These are phyloP conservation scores for Podiceps cristatus DNA, from an alignment of 2,113 vertebrate species.

Conservation along the genomic window DNA sequence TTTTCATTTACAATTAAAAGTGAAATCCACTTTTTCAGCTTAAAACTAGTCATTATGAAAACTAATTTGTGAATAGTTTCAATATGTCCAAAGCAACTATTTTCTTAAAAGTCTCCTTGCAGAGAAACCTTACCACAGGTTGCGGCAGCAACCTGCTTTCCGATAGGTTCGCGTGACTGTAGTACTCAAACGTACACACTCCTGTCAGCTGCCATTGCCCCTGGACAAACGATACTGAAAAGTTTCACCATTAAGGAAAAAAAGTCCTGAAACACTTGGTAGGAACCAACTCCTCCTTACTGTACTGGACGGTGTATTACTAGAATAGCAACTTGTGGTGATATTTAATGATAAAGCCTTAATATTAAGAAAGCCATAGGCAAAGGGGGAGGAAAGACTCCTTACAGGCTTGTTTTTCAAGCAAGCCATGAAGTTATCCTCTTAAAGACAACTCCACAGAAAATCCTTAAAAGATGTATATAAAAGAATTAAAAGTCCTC, in stretches of 20 bases:
- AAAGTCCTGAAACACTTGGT: neutral
- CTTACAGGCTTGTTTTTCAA: neutral
- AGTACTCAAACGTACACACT: neutral
- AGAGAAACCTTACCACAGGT: neutral
- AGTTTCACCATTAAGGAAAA: neutral
- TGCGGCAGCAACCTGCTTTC: neutral
- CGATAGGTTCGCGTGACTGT: rapidly evolving
- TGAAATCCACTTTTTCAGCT: neutral
- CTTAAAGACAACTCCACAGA: neutral
- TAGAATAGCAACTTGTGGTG: neutral
- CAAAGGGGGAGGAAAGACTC: neutral
- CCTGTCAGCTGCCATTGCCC: neutral
- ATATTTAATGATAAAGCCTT: neutral
- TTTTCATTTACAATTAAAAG: neutral
- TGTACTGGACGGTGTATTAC: neutral
- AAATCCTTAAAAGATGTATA: neutral
- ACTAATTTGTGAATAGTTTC: neutral
- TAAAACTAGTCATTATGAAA: neutral
- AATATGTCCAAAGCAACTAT: neutral
- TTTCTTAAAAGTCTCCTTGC: neutral
- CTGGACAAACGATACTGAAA: neutral
- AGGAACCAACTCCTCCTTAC: neutral
- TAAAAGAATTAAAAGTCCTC: neutral
- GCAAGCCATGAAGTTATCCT: neutral
- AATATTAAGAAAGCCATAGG: neutral